phyloP scores from a whole-genome alignment of 2,113 vertebrate species.

The Geococcyx californianus region DNA sequence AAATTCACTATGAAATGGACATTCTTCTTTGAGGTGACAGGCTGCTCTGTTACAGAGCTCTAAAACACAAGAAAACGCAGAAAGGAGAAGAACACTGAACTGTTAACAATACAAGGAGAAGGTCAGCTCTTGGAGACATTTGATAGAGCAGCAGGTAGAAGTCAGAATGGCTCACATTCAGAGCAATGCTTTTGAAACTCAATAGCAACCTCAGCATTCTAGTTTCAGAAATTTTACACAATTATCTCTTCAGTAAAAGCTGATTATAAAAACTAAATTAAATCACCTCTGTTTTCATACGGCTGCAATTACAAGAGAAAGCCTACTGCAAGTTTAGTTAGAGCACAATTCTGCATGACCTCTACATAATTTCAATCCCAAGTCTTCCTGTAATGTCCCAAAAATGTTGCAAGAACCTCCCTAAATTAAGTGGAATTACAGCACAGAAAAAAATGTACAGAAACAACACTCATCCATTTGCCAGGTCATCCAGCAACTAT shows the following conservation, averaged over 20 bases:
- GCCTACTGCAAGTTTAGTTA: background rate
- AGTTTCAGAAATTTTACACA: background rate
- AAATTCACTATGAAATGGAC: conserved; percentile 81
- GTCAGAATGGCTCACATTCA: background rate
- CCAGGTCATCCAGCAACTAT: background rate
- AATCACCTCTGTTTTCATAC: background rate
- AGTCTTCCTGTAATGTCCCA: background rate
- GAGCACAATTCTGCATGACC: background rate
- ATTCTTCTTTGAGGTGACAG: background rate
- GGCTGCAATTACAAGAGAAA: background rate
- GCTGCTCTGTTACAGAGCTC: conserved; percentile 14
- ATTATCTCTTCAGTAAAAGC: background rate
- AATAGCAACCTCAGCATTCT: background rate
- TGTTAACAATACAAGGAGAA: background rate
- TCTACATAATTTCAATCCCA: background rate
- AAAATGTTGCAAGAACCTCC: background rate
- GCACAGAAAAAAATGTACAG: background rate
- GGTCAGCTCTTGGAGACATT: background rate
- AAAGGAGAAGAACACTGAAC: background rate
- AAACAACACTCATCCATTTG: background rate
- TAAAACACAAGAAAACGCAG: conserved; percentile 1
- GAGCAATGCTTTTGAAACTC: background rate
- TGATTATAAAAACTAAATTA: background rate
- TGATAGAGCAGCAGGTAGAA: background rate
- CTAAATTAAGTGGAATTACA: background rate